Percentiles rank a stretch among this genome's conserved stretches.
These are phyloP conservation scores for Chrysocyon brachyurus DNA, from an alignment of 2,797 vertebrate species.

Conservation along the genomic window DNA sequence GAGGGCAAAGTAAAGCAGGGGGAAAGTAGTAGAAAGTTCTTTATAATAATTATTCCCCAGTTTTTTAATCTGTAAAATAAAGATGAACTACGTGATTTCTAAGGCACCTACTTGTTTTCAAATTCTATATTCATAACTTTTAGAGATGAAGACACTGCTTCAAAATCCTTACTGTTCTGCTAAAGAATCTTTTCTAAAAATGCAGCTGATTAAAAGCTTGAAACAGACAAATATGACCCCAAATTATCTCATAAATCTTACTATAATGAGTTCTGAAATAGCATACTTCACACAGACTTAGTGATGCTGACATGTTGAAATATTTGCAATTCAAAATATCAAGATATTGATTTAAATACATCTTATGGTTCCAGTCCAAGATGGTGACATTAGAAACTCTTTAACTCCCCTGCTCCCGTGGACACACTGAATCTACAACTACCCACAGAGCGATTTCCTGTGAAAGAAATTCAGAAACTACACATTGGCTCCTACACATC, in stretches of 20 bases:
- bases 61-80: constrained; percentile 16
- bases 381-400: neutral
- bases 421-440: neutral
- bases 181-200: constrained; percentile 2
- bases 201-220: constrained; percentile 41
- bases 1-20: neutral
- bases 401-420: neutral
- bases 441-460: neutral
- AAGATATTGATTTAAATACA: constrained; percentile 17
- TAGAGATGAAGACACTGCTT: neutral
- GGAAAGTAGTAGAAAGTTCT: neutral
- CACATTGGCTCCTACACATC: neutral
- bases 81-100: neutral
- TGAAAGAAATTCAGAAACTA: neutral
- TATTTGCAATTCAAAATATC: constrained; percentile 59
- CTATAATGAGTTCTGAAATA: constrained; percentile 31
- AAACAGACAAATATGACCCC: constrained; percentile 22
- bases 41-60: neutral
- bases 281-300: constrained; percentile 2
- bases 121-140: neutral
- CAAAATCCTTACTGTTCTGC: constrained; percentile 31
- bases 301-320: neutral
- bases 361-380: neutral
- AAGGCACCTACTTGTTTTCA: neutral
- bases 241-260: constrained; percentile 58